Evolutionary conservation across 1,140 invertebrate species (phyloP).

Genomic region (Drosophila tani): DNA sequence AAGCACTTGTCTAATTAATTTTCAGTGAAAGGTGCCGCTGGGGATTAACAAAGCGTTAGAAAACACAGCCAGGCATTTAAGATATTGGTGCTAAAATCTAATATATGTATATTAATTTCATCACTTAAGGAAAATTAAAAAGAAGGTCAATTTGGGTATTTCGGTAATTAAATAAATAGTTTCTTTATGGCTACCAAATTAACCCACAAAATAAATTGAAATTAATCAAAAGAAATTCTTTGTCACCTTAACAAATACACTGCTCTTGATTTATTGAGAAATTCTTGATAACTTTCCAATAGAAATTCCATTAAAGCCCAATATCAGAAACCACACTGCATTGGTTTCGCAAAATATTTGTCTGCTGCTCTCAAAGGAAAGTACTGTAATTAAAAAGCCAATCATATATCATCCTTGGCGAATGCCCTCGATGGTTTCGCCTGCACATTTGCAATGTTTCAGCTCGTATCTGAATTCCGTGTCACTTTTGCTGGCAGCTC

Average conservation of each 20-base stretch:
- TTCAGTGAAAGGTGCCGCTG: background rate
- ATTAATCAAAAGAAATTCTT: too few relatives aligned
- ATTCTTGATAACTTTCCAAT: background rate
- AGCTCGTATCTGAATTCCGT: conserved; percentile 26
- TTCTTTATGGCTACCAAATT: too few relatives aligned
- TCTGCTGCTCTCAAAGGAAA: background rate
- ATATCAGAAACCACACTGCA: background rate
- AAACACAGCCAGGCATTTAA: background rate
- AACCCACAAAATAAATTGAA: too few relatives aligned
- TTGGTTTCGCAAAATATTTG: background rate
- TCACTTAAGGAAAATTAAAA: too few relatives aligned
- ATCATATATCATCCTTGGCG: background rate
- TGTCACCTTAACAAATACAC: too few relatives aligned
- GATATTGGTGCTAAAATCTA: too few relatives aligned
- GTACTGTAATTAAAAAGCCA: conserved; percentile 18
- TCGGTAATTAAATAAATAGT: too few relatives aligned
- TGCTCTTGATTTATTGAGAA: too few relatives aligned
- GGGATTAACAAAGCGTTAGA: conserved; percentile 1
- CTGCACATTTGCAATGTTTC: conserved; percentile 31
- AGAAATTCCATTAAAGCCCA: background rate
- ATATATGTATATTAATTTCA: too few relatives aligned
- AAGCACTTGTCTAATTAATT: conserved; percentile 13
- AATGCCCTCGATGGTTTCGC: conserved; percentile 4
- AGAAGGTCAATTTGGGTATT: too few relatives aligned
- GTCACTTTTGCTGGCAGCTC: conserved; percentile 43